These are phyloP conservation scores for Corapipo altera DNA, from an alignment of 2,113 vertebrate genomes.

Conservation along the genomic window DNA sequence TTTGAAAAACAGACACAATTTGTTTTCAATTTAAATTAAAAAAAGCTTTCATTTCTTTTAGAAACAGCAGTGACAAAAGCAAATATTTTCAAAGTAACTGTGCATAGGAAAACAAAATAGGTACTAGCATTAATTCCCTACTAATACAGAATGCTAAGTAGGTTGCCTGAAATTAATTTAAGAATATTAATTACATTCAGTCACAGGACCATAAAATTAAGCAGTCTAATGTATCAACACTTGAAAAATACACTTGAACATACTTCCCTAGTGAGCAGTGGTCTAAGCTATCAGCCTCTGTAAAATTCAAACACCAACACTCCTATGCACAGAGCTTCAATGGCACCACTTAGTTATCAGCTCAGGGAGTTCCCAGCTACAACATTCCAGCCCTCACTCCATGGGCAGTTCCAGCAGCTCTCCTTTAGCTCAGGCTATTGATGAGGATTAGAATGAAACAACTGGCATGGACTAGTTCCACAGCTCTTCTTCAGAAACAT, in stretches of 20 bases:
- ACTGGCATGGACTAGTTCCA: not conserved
- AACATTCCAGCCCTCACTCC: not conserved
- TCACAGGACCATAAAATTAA: conserved; percentile 48
- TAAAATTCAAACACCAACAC: not conserved
- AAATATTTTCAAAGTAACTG: not conserved
- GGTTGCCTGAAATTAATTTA: conserved; percentile 24
- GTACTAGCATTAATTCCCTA: not conserved
- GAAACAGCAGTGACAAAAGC: not conserved
- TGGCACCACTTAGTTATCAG: not conserved
- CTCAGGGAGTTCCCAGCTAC: not conserved
- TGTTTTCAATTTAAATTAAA: not conserved
- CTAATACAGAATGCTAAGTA: not conserved
- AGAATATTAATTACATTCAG: conserved; percentile 44
- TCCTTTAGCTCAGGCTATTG: not conserved
- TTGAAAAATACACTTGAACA: conserved; percentile 55
- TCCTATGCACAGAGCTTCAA: not conserved
- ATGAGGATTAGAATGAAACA: not conserved
- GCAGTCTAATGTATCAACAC: conserved; percentile 9
- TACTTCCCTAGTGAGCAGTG: not conserved
- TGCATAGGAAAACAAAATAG: not conserved
- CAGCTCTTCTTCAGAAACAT: not conserved
- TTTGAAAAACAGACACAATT: not conserved
- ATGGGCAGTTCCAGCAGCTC: not conserved
- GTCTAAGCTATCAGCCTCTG: not conserved
- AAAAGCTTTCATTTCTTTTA: conserved; percentile 6